A percentile compares a stretch with the other conserved stretches of the same genome.
Evolutionary conservation across 2,797 vertebrate genomes (phyloP).

Genomic region (Protonibea diacanthus): DNA sequence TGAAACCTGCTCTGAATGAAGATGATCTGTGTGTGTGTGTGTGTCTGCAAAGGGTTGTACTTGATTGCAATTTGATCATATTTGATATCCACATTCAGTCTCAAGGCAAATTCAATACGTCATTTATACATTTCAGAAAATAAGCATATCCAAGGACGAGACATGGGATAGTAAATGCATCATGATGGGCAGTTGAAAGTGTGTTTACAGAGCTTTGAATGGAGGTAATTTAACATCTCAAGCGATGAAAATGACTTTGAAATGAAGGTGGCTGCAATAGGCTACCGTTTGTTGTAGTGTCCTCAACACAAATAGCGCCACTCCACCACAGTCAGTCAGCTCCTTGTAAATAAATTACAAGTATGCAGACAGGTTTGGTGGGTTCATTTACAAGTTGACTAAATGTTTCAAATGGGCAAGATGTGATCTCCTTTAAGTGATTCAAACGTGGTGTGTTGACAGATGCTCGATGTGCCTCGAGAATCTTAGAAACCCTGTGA

Average conservation of each 20-base stretch:
- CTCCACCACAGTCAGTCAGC: conserved; percentile 26
- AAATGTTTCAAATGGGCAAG: conserved; percentile 29
- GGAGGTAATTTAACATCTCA: conserved; percentile 46
- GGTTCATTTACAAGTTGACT: conserved; percentile 25
- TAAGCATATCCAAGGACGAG: conserved; percentile 52
- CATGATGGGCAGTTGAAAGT: conserved; percentile 52
- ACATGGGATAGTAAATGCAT: conserved; percentile 35
- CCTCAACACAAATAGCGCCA: conserved; percentile 20
- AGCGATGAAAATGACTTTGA: conserved; percentile 40
- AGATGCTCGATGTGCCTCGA: conserved; percentile 31
- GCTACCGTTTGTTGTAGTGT: conserved; percentile 32
- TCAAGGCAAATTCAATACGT: conserved; percentile 57
- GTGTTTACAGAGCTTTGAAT: conserved; percentile 42
- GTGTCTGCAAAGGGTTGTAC: conserved; percentile 12
- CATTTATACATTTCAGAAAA: conserved; percentile 54
- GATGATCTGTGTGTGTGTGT: conserved; percentile 20
- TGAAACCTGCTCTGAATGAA: conserved; percentile 23
- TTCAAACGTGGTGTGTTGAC: conserved; percentile 26
- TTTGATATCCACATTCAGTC: conserved; percentile 53
- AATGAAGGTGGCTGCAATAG: conserved; percentile 39
- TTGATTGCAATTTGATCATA: conserved; percentile 59
- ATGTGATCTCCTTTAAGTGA: conserved; percentile 45
- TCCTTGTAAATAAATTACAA: conserved; percentile 37
- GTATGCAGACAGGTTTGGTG: conserved; percentile 19
- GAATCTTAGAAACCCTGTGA: conserved; percentile 40